Base-by-base conservation (phyloP, 2,113 vertebrate genomes). In the Siniperca knerii region DNA sequence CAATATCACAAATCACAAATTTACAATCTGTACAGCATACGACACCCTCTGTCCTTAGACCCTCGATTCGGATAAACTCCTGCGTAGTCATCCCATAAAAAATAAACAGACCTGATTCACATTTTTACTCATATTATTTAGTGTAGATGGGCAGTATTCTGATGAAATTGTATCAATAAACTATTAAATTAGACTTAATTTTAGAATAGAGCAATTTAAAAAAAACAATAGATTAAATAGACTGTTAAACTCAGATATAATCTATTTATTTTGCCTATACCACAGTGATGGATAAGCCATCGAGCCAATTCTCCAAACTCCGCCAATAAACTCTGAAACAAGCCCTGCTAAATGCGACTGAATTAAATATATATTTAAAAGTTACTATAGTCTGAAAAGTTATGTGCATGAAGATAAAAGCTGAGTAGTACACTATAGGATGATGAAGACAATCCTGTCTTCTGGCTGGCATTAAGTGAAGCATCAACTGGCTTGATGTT, bases 401-500 rank as follows among this genome's bases (percentile, higher is more conserved):
- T 37, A 0, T 69, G 8, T 50, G 42, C n/a, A 42, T 58, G 35
- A 84, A 35, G 16, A 18, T 66, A 29, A 77, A 80, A 40, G 13
- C n/a, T 0, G 18, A 66, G 5, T 48, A 42, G 44, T 15, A 70
- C 40, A 13, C 46, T 55, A 72, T 11, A 50, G 67, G 54, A 21
- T 48, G 12, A n/a, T 29, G 54, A 52, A 68, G 35, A 48, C 57
- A 86, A 67, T 86, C 77, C 77, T 62, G 68, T 80, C 79, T 61
- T 57, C 75, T 77, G 82, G 70, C 65, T 69, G 75, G 79, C 61
- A 79, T 84, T 79, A 86, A 40, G 57, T 18, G 65, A 60, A 78
- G 52, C 77, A 21, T 83, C 29, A 48, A 35, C n/a, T 33, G 64
- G 21, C 58, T 61, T 58, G 3, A 64, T 42, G 35, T 71, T 77